A percentile compares a stretch with the other conserved stretches of the same genome.
phyloP scores from a whole-genome alignment of 2,888 invertebrate genomes.

The Maniola hyperantus region DNA sequence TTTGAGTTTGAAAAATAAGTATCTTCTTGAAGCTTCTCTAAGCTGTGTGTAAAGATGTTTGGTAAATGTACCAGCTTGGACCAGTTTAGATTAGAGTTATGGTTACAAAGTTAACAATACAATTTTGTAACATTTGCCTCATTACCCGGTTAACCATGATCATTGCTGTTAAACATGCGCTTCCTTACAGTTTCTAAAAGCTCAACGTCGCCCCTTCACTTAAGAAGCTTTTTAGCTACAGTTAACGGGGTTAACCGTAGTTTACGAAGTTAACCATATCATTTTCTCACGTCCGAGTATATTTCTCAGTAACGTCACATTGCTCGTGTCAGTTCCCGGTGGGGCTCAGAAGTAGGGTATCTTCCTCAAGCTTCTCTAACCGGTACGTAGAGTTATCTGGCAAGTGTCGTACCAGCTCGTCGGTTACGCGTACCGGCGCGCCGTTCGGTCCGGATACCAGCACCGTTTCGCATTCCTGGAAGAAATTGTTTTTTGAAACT shows the following conservation, averaged over 20 bases:
- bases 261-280: too few species aligned
- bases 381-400: slow-evolving; percentile 84
- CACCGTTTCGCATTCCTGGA: slow-evolving; percentile 83
- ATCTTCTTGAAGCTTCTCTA: too few species aligned
- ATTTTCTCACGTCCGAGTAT: neutral
- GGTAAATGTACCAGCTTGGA: too few species aligned
- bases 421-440: slow-evolving; percentile 91
- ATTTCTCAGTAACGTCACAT: neutral
- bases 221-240: neutral
- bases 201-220: too few species aligned
- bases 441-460: slow-evolving; percentile 92
- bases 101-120: too few species aligned
- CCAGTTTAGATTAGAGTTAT: too few species aligned
- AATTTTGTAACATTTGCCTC: too few species aligned
- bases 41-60: too few species aligned
- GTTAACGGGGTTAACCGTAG: neutral
- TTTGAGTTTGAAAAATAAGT: too few species aligned
- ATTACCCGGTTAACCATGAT: too few species aligned
- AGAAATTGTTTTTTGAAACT: slow-evolving; percentile 43
- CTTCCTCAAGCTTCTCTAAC: slow-evolving; percentile 61
- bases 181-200: too few species aligned
- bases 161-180: too few species aligned
- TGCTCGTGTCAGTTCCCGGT: slow-evolving; percentile 41
- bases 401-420: slow-evolving; percentile 92
- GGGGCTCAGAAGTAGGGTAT: slow-evolving; percentile 50